phyloP scores from a whole-genome alignment of 2,113 vertebrate genomes.

The Sporophila hypoxantha region DNA sequence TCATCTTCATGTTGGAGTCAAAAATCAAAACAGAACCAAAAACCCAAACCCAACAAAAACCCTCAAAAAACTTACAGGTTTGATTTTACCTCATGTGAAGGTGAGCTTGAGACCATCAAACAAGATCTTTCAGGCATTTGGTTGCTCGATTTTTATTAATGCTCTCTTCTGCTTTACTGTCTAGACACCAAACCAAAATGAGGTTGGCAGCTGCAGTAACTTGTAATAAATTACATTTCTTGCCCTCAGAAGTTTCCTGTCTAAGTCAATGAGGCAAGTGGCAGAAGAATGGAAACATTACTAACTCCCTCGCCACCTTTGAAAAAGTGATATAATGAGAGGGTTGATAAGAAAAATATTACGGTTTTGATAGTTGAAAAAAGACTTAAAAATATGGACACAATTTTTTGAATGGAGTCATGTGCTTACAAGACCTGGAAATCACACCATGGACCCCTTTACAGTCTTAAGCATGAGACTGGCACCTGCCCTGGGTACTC shows the following conservation, averaged over 20 bases:
- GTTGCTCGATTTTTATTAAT: not conserved
- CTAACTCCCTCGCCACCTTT: not conserved
- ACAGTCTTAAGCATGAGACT: not conserved
- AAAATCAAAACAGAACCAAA: not conserved
- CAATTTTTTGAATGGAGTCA: not conserved
- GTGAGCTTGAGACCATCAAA: not conserved
- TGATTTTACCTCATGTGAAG: not conserved
- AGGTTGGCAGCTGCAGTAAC: not conserved
- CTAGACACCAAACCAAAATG: slow-evolving; percentile 14
- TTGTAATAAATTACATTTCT: not conserved
- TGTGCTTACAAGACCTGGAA: not conserved
- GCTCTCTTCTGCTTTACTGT: not conserved
- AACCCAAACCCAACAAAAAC: not conserved
- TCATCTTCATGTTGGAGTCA: not conserved
- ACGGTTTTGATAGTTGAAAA: not conserved
- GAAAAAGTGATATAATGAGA: not conserved
- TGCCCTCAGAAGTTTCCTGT: not conserved
- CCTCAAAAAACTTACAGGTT: not conserved
- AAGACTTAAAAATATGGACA: not conserved
- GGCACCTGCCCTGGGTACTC: not conserved
- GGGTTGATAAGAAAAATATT: not conserved
- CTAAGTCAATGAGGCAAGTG: not conserved
- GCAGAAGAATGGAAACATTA: not conserved
- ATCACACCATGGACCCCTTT: not conserved
- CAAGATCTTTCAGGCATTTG: not conserved